These are phyloP conservation scores for Rhodeus uyekii DNA, from an alignment of 2,797 vertebrate species.

Conservation along the genomic window DNA sequence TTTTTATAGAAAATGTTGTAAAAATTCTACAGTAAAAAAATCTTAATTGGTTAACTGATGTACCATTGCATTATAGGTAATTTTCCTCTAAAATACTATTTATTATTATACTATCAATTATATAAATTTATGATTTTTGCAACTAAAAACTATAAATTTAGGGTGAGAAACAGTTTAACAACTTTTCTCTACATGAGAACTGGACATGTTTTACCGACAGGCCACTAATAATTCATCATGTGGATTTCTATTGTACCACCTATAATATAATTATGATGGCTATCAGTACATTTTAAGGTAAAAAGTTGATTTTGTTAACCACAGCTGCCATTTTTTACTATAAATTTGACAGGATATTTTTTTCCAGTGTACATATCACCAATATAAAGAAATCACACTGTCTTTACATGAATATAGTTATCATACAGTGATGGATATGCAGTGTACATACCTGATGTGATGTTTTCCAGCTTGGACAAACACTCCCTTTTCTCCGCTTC, in stretches of 20 bases:
- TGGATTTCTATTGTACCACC: background rate
- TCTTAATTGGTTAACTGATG: background rate
- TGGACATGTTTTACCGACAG: background rate
- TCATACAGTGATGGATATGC: background rate
- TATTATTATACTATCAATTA: too few relatives aligned
- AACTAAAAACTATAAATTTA: background rate
- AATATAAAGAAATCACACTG: background rate
- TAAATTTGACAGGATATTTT: background rate
- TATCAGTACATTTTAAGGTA: background rate
- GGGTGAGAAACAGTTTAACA: background rate
- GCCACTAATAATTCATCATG: background rate
- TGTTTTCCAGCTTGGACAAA: constrained; percentile 69
- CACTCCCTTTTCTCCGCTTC: constrained; percentile 69
- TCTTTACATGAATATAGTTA: background rate
- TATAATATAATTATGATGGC: background rate
- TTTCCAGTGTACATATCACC: background rate
- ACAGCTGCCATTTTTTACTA: background rate
- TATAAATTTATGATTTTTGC: background rate
- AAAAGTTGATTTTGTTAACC: background rate
- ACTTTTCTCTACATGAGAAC: background rate
- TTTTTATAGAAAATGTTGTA: background rate
- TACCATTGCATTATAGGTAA: background rate
- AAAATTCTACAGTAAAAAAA: background rate
- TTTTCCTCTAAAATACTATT: background rate
- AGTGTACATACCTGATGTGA: constrained; percentile 69